Conservation (phyloP, 2,113 vertebrate species). For the Otolemur garnettii region DNA sequence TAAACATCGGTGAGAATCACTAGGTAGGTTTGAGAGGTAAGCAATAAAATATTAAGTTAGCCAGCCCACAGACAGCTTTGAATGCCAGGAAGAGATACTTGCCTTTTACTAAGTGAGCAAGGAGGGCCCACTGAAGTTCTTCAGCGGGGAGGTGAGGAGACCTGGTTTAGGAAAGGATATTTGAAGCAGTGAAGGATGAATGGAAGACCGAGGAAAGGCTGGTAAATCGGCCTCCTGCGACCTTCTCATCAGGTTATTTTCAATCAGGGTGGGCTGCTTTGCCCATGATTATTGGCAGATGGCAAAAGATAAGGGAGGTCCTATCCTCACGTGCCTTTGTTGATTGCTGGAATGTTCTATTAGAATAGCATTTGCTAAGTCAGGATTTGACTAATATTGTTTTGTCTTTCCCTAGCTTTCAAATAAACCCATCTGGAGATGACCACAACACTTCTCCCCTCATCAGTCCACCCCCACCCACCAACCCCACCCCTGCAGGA, state of each 20-base stretch:
- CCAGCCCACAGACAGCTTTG: background rate
- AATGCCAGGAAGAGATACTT: background rate
- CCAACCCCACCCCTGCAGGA: no score
- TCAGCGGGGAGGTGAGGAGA: background rate
- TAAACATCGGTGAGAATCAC: background rate
- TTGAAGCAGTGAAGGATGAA: background rate
- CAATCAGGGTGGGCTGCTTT: background rate
- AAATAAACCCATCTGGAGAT: background rate
- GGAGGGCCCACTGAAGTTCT: background rate
- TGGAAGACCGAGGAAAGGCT: background rate
- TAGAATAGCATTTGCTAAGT: background rate
- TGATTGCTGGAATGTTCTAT: background rate
- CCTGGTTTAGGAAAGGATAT: background rate
- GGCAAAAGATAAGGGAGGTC: background rate
- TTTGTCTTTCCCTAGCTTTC: background rate
- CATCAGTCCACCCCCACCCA: no score
- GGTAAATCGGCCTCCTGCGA: background rate
- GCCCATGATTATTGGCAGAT: background rate
- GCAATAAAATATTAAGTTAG: background rate
- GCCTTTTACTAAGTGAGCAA: background rate
- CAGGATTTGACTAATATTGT: background rate
- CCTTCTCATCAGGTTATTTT: background rate
- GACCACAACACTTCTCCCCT: background rate
- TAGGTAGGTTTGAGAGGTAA: background rate
- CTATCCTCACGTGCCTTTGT: background rate